Evolutionary conservation across 1,140 invertebrate species (phyloP), one percentile per base, ranked within the genome.

Genomic region (Drosophila repletoides): DNA sequence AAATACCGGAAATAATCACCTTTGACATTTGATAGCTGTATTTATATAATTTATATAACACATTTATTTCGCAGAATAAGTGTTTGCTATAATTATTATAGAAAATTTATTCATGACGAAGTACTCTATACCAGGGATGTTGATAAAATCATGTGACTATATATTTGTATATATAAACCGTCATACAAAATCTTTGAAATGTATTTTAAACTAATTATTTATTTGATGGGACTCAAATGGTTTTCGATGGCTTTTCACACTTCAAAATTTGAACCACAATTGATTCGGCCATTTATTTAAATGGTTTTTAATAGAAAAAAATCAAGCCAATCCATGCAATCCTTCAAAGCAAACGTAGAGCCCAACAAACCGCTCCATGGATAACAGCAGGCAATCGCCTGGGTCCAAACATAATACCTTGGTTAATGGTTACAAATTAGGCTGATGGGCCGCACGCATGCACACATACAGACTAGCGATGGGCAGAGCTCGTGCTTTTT

Each of bases 361-460:
- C n/a, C 12, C 29, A 51, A 29, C 38, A 33, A 21, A 53, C 53
- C 70, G 6, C 9, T 36, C 43, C 34, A 60, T 36, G 45, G 41
- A 10, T 24, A 65, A 46, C 55, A 56, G 56, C 36, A 56, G 33
- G 60, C 77, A 64, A 48, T 69, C 53, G 56, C 46, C 61, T 76
- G 77, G 55, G n/a, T n/a, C 52, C 68, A 51, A 74, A 83, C 74
- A 88, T 83, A 89, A 89, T 83, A 80, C 80, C 66, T 79, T 59
- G 69, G 60, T 70, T 88, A 88, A 88, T 88, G 87, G 81, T 88
- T 88, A 88, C 87, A 88, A 88, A 88, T 88, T 88, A 83, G 81
- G 77, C 64, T 77, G 75, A 86, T 75, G 70, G 72, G 60, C 58
- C 69, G 63, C 72, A 86, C 71, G 72, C 80, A 68, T 52, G 41